These are phyloP conservation scores for Euura saliciscinereae DNA, from an alignment of 1,140 invertebrate species.

Conservation along the genomic window DNA sequence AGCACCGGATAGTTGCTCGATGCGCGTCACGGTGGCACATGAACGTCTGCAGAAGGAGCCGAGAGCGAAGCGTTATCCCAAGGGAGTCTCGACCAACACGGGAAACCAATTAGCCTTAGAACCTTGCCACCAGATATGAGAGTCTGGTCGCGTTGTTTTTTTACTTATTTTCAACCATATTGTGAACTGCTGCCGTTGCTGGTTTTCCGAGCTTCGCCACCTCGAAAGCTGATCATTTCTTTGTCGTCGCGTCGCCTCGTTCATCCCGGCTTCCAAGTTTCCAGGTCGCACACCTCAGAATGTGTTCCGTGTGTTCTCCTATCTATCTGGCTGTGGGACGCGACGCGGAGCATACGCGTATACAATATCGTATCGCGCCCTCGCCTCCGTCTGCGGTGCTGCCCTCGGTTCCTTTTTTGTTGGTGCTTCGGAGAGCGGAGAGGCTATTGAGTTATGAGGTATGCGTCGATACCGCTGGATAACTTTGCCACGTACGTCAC, in stretches of 20 bases:
- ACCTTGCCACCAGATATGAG: conserved; percentile 50
- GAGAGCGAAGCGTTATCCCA: conserved; percentile 44
- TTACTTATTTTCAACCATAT: too few relatives aligned
- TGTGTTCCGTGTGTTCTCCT: background rate
- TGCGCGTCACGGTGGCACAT: conserved; percentile 48
- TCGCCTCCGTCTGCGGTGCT: too few relatives aligned
- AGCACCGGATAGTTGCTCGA: background rate
- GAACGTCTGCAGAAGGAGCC: too few relatives aligned
- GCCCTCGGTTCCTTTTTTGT: background rate
- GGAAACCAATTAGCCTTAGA: conserved; percentile 59
- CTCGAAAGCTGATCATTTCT: background rate
- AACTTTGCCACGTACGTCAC: conserved; percentile 4
- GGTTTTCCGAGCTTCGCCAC: background rate
- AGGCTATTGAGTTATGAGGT: background rate
- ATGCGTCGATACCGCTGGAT: conserved; percentile 1
- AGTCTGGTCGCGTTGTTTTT: background rate
- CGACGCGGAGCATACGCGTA: background rate
- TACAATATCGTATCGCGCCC: too few relatives aligned
- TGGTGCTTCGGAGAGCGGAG: background rate
- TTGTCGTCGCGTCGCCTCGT: conserved; percentile 19
- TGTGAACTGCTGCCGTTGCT: background rate
- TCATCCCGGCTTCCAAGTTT: background rate
- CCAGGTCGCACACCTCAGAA: background rate
- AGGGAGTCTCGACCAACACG: conserved; percentile 50
- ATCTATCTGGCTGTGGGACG: background rate